phyloP scores from a whole-genome alignment of 2,797 vertebrate genomes.

The Anisognathus igniventris region DNA sequence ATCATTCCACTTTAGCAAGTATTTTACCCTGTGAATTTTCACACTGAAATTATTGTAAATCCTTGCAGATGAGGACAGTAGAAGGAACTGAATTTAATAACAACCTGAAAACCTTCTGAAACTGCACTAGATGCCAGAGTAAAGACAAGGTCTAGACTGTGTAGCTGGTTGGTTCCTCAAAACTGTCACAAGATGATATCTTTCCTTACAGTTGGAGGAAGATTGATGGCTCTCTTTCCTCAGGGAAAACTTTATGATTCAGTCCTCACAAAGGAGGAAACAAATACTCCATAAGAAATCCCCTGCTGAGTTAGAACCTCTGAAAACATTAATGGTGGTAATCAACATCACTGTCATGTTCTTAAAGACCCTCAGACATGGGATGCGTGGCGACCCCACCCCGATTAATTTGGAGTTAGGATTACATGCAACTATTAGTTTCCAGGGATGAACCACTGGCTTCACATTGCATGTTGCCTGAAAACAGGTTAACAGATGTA shows the following conservation, averaged over 20 bases:
- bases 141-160: not conserved
- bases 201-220: not conserved
- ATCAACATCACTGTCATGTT: not conserved
- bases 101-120: not conserved
- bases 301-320: not conserved
- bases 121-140: not conserved
- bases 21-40: not conserved
- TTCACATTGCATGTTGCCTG: not conserved
- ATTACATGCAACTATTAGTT: not conserved
- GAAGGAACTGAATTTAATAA: not conserved
- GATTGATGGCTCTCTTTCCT: not conserved
- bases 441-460: not conserved
- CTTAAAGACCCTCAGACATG: not conserved
- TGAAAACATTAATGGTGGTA: not conserved
- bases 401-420: not conserved
- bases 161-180: not conserved
- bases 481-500: not conserved
- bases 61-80: not conserved
- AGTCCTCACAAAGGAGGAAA: not conserved
- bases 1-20: not conserved
- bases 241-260: not conserved
- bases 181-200: not conserved
- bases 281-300: not conserved
- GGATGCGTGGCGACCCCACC: accelerated
- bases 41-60: not conserved